These are phyloP conservation scores for Himalopsyche japonica DNA, from an alignment of 2,888 invertebrate genomes.

Conservation along the genomic window DNA sequence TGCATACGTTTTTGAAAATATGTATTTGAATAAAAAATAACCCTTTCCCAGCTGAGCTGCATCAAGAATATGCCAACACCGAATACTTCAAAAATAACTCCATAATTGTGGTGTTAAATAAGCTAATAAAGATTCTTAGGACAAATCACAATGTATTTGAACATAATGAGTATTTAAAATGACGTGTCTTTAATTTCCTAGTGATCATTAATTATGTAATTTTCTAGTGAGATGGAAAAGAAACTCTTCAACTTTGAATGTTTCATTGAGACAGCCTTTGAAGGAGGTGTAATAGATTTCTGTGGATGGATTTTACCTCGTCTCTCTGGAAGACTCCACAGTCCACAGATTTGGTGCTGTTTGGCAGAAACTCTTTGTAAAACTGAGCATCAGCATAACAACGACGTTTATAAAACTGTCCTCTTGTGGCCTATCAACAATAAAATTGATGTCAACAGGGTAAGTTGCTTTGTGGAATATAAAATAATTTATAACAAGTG, in stretches of 20 bases:
- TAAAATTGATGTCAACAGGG: constrained; percentile 16
- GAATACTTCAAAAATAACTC: no score
- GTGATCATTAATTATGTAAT: no score
- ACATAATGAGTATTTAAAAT: no score
- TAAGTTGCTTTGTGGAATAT: background rate
- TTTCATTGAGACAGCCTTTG: constrained; percentile 1
- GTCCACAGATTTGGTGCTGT: constrained; percentile 46
- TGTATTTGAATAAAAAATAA: no score
- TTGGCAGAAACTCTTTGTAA: constrained; percentile 45
- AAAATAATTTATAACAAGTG: background rate
- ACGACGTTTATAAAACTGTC: constrained; percentile 42
- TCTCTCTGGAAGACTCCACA: background rate
- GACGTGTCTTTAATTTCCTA: no score
- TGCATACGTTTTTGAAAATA: no score
- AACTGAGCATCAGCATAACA: constrained; percentile 36
- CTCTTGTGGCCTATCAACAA: constrained; percentile 49
- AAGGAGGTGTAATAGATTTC: constrained; percentile 7
- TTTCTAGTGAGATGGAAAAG: constrained; percentile 7
- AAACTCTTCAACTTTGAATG: background rate
- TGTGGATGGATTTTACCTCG: constrained; percentile 26
- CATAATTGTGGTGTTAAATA: no score
- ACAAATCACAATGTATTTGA: no score
- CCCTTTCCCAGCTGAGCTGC: no score
- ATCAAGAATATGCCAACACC: no score
- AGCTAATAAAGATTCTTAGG: no score